Base-by-base conservation (phyloP, 2,113 vertebrate species). In the Phocoena phocoena region DNA sequence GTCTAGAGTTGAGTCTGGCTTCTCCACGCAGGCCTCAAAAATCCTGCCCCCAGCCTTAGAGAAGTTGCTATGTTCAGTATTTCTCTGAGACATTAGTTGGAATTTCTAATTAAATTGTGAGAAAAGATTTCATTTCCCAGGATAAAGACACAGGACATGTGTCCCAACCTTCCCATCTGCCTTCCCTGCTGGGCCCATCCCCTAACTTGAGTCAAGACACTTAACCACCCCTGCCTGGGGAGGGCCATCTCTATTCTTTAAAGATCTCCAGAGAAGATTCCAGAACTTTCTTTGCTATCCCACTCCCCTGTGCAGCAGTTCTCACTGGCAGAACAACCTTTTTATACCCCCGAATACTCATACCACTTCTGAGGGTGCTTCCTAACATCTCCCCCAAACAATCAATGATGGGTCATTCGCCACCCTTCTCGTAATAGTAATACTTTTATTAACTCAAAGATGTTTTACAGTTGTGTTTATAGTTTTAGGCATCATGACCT, bases 161-260 rank as follows among this genome's bases (percentile, higher is more conserved):
- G 5, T 44, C 11, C n/a, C 36, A 53, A n/a, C 3, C 5, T 53
- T 36, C 28, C 31, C 2, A 5, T 1, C 2, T 15, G 8, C 44
- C n/a, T 14, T 18, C 10, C 38, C 28, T 0, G 0, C 17, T 1
- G 0, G 1, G 1, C 25, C 33, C 10, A 17, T 18, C 67, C 36
- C 28, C 50, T 70, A 6, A 6, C 15, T 65, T n/a, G 31, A 9
- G 4, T 21, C 17, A 6, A n/a, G 23, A 5, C 17, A 47, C 79
- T 31, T 14, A 63, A 53, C 23, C 21, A 23, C 17, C 41, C 17
- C 20, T n/a, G 23, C 21, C 15, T 36, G 13, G 10, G 53, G 15
- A 33, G 11, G 14, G 11, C 5, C 62, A 80, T 8, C n/a, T 53
- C 23, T 17, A 14, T 31, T 21, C 8, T 89, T 67, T 60, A 60